Base-by-base conservation (phyloP, 2,797 vertebrate species). In the Nannoperca obscura region DNA sequence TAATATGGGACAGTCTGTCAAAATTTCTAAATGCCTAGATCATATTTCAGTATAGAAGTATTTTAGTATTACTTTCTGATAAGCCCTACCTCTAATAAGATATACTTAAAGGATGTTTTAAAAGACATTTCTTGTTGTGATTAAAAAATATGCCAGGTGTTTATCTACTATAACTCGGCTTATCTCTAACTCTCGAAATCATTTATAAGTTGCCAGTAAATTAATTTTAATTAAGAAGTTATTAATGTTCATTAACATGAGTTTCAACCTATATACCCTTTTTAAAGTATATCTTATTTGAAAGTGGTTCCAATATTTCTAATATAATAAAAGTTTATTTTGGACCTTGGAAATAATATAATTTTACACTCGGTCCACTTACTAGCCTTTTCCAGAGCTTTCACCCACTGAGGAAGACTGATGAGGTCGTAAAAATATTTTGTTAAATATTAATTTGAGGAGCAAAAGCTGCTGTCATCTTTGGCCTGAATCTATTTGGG, bases 281-380 rank as follows among this genome's bases (percentile, higher is more conserved):
- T 57, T 8, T 74, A 42, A 71, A 11, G 11, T 15, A n/a, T 30
- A 20, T 63, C 46, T 49, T 30, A 58, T 19, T 59, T 61, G 61
- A 57, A 66, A 47, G 49, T 46, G 42, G 44, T 52, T 22, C 19
- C 32, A 8, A 40, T 53, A 65, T 36, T 53, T 52, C 34, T 17
- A 10, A 10, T 22, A 65, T 20, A 10, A 14, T 13, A 3, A 47
- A 13, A 12, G 6, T 34, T 36, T 49, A n/a, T 34, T 34, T 2
- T 64, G 20, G 12, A 47, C 44, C 17, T 19, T 8, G 17, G 17
- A 47, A 47, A 19, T 8, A 27, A 27, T 27, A 27, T 27, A 27
- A 27, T 27, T 27, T 27, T 27, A 27, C 24, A 27, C 24, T 27
- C 1, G 24, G 24, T 27, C 24, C 24, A 27, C 24, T 27, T 27